These are phyloP conservation scores for Neria commutata DNA, from an alignment of 2,888 invertebrate genomes.

Conservation along the genomic window DNA sequence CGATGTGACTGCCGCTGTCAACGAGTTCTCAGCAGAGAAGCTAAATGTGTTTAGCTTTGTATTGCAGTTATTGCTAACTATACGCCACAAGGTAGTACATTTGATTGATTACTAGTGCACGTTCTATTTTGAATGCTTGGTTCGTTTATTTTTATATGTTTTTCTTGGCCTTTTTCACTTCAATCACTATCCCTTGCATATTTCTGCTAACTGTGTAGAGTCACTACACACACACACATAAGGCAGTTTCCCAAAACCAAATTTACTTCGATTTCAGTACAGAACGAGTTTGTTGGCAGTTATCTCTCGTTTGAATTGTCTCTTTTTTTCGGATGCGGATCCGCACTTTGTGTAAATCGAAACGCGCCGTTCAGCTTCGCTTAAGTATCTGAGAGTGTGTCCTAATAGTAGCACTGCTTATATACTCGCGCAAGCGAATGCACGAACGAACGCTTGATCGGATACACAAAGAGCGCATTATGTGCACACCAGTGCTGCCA, in stretches of 20 bases:
- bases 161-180: no score
- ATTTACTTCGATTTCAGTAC: not conserved
- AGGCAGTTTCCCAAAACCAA: not conserved
- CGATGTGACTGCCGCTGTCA: constrained; percentile 12
- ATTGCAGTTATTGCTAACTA: constrained; percentile 49
- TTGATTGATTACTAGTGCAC: constrained; percentile 47
- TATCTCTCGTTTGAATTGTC: not conserved
- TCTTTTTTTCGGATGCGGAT: not conserved
- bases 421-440: constrained; percentile 27
- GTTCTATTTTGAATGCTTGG: constrained; percentile 41
- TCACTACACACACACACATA: not conserved
- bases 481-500: not conserved
- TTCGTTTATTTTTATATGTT: not conserved
- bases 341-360: no score
- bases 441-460: no score
- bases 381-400: constrained; percentile 36
- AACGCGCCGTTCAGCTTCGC: constrained; percentile 33
- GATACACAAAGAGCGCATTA: no score
- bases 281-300: not conserved
- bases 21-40: constrained; percentile 18
- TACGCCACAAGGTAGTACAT: constrained; percentile 57
- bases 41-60: constrained; percentile 32
- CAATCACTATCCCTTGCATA: constrained; percentile 20
- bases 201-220: not conserved
- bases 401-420: constrained; percentile 27